phyloP scores from a whole-genome alignment of 2,113 vertebrate genomes.

The Chamaea fasciata region DNA sequence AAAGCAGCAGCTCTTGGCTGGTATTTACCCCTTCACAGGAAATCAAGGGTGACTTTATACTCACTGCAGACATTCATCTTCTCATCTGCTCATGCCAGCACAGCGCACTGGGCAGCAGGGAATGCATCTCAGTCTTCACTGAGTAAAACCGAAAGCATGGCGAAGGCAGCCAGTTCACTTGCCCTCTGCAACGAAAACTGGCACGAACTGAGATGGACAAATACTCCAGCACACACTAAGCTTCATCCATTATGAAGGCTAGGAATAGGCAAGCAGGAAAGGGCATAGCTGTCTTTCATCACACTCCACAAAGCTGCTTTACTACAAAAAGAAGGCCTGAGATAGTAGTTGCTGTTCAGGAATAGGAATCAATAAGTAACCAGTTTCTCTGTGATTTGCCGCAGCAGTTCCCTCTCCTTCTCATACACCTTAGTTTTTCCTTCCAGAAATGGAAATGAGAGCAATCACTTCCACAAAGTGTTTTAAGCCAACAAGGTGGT shows the following conservation, averaged over 20 bases:
- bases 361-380: neutral
- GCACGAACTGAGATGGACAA: neutral
- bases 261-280: neutral
- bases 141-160: neutral
- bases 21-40: neutral
- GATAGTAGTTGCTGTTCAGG: neutral
- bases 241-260: neutral
- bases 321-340: neutral
- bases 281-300: neutral
- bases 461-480: neutral
- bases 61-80: neutral
- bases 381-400: neutral
- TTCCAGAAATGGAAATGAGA: neutral
- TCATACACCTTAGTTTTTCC: neutral
- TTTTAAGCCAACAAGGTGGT: neutral
- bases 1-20: neutral
- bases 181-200: neutral
- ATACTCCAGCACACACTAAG: neutral
- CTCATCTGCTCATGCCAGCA: neutral
- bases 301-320: neutral
- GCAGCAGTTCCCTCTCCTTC: neutral
- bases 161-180: neutral
- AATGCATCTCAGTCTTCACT: neutral
- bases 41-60: neutral
- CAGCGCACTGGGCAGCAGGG: neutral